phyloP scores from a whole-genome alignment of 1,140 invertebrate species.

The Cherax destructor region DNA sequence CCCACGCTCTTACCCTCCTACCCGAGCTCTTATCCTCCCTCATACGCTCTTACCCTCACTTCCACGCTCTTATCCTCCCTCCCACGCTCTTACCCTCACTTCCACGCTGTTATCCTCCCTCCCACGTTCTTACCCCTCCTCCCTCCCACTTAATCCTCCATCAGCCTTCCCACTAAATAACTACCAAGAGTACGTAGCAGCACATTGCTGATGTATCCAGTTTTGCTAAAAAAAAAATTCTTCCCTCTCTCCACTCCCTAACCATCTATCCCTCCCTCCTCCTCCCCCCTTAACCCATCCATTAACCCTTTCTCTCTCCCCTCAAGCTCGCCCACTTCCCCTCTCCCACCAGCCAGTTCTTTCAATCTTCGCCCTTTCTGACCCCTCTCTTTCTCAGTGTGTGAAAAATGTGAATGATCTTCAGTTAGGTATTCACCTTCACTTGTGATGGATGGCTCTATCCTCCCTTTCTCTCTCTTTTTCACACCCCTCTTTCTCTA shows the following conservation, averaged over 20 bases:
- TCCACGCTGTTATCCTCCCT: too few species aligned
- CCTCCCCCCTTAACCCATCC: neutral
- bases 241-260: constrained; percentile 26
- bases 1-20: neutral
- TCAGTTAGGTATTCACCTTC: neutral
- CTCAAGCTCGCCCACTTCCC: neutral
- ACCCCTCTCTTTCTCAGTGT: constrained; percentile 18
- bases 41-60: too few species aligned
- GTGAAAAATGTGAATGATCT: constrained; percentile 36
- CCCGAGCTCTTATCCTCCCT: too few species aligned
- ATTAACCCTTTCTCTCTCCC: too few species aligned
- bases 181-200: too few species aligned
- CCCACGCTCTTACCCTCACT: too few species aligned
- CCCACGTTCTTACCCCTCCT: too few species aligned
- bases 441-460: neutral
- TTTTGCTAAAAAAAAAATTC: too few species aligned
- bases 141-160: too few species aligned
- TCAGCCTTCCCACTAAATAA: too few species aligned
- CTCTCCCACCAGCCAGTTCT: neutral
- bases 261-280: neutral
- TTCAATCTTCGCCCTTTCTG: constrained; percentile 3
- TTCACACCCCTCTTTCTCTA: neutral
- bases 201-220: too few species aligned
- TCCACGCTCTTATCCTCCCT: too few species aligned
- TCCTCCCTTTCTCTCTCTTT: constrained; percentile 1